Evolutionary conservation across 2,888 invertebrate genomes (phyloP), one percentile per base, ranked within the genome.

Genomic region (Idaea dimidiata): DNA sequence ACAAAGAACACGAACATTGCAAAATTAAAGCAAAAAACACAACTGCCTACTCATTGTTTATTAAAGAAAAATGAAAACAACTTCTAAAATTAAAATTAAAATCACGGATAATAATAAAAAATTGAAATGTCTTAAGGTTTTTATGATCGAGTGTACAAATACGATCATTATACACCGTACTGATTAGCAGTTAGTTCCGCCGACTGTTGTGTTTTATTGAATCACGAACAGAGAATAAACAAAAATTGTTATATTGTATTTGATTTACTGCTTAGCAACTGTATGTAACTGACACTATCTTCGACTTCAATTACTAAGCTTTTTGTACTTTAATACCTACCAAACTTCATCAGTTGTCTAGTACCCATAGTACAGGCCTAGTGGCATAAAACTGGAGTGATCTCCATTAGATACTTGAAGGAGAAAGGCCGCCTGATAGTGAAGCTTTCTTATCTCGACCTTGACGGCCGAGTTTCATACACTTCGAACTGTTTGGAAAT

Each of bases 151-250:
- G 59, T 77, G 77, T 84, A 82, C 79, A 18, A 17, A 60, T 62
- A 64, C 71, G 66, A 73, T 72, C 73, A 77, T 77, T 77, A 76
- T 77, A 74, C 69, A 73, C 72, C 63, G 59, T 75, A 73, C 73
- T 80, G 74, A 83, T 83, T 83, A 81, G 77, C 75, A 75, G 77
- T 74, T 74, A 75, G 72, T 72, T 73, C 70, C 67, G 68, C 66
- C 69, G 70, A 66, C 66, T 67, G 62, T 66, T 69, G 62, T 65
- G 70, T 73, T 64, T 33, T 59, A 66, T 67, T 71, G 68, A 68
- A 59, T 64, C 68, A 60, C 66, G 65, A 65, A 72, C 71, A 70
- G 70, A 66, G 72, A 70, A 72, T 71, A 62, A 66, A 70, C 69
- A 66, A 68, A 72, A 67, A 66, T 60, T 43, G 43, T 8, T 10